Evolutionary conservation across 2,113 vertebrate genomes (phyloP).

Genomic region (Scatophagus argus): DNA sequence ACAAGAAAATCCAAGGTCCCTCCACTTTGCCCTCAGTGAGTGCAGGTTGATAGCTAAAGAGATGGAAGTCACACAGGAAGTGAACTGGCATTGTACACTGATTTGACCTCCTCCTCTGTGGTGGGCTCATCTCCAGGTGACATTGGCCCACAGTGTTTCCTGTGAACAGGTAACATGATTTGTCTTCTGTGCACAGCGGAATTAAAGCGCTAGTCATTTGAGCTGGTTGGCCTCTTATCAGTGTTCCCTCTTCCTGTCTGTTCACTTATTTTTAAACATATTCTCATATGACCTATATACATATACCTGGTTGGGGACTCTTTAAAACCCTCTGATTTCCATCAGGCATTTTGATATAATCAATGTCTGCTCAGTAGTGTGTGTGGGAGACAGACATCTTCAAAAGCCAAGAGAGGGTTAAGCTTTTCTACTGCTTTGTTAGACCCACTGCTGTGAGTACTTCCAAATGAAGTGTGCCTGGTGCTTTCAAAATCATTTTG

Average conservation of each 20-base stretch:
- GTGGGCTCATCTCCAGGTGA: neutral
- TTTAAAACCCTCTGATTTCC: neutral
- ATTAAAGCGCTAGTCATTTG: neutral
- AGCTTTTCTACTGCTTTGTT: neutral
- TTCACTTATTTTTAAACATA: neutral
- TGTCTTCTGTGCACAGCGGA: neutral
- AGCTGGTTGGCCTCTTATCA: neutral
- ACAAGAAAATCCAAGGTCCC: neutral
- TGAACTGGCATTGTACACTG: too few relatives aligned
- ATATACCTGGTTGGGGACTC: neutral
- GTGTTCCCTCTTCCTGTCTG: neutral
- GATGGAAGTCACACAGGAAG: too few relatives aligned
- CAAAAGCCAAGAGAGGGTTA: neutral
- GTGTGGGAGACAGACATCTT: neutral
- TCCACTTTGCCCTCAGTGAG: neutral
- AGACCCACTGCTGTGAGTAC: neutral
- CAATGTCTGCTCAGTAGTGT: neutral
- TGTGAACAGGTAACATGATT: neutral
- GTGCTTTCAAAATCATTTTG: neutral
- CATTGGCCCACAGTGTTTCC: neutral
- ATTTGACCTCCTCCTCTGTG: neutral
- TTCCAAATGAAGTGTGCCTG: neutral
- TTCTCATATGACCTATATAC: neutral
- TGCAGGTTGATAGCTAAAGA: neutral
- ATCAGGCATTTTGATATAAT: neutral